These are phyloP conservation scores for Cyrtodaria siliqua DNA, from an alignment of 2,888 invertebrate genomes.

Conservation along the genomic window DNA sequence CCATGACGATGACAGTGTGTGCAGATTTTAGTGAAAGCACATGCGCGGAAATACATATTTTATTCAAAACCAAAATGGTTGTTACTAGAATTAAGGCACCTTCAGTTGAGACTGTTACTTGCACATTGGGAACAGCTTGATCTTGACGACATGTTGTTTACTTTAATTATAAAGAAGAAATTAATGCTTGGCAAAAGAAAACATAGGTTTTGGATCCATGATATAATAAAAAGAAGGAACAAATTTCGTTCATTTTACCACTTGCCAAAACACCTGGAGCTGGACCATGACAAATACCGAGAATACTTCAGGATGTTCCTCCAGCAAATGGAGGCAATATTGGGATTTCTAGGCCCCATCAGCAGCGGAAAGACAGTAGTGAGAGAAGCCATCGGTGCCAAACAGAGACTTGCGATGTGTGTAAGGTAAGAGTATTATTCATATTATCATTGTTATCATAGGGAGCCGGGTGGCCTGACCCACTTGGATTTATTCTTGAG, in stretches of 20 bases:
- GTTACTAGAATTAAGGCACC: no score
- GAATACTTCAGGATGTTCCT: slow-evolving; percentile 2
- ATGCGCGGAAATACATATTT: not conserved
- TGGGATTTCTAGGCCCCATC: not conserved
- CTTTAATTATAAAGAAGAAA: not conserved
- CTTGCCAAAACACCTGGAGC: not conserved
- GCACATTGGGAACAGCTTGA: not conserved
- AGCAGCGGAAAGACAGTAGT: not conserved
- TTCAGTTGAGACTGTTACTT: not conserved
- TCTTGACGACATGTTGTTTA: not conserved
- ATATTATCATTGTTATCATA: no score
- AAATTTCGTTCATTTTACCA: not conserved
- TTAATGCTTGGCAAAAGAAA: not conserved
- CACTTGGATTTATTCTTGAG: no score
- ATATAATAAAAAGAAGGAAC: not conserved
- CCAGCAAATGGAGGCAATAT: not conserved
- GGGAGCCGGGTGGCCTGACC: no score
- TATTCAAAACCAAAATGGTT: not conserved
- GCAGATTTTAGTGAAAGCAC: no score
- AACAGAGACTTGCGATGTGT: no score
- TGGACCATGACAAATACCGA: not conserved
- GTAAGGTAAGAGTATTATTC: no score
- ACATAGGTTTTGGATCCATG: slow-evolving; percentile 2
- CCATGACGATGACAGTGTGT: no score
- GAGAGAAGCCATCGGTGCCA: not conserved